Evolutionary conservation across 2,888 invertebrate genomes (phyloP), one percentile per base, ranked within the genome.

Genomic region (Teleogryllus oceanicus): DNA sequence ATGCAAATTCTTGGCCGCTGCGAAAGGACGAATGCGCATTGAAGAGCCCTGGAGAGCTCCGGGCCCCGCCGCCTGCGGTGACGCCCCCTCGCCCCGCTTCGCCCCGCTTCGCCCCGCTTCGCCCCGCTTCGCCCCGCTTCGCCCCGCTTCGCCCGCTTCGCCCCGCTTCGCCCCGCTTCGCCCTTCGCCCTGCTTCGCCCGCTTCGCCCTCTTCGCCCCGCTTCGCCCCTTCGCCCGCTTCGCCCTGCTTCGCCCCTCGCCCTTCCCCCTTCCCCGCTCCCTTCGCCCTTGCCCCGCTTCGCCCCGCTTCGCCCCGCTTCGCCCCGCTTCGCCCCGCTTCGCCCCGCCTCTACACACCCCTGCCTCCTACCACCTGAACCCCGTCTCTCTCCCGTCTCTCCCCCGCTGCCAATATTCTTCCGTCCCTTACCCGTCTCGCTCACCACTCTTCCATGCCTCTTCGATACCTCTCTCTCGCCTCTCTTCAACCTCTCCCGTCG

Each of bases 1-100:
- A 62, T 62, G 62, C 62, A 62, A 62, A 62, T 62, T 62, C 62
- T 62, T 62, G 62, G 62, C n/a, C 62, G 16, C 62, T 62, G 62
- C 16, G 62, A n/a, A 62, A 12, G 62, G 62, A 62, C 62, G 62
- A 62, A 37, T 37, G 37, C 62, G 37, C 37, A 37, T 37, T 37
- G 37, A 62, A 62, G n/a, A 18, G 62, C n/a, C 4, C 16, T 62
- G 16, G 62, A 62, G 62, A 62, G n/a, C 16, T 62, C 62, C 16
- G n/a, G 16, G 16, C 62, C 11, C 62, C n/a, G 16, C n/a, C 62
- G 62, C 62, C 62, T 62, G 62, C 62, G 62, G 62, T 62, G 62
- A 12, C 62, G 62, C 3, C 16, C 62, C 62, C 13, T 62, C 62
- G 3, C 62, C 16, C 16, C 62, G n/a, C 62, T 62, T 1, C 62